Evolutionary conservation across 2,888 invertebrate genomes (phyloP).

Genomic region (Leptopilina drosophilae): DNA sequence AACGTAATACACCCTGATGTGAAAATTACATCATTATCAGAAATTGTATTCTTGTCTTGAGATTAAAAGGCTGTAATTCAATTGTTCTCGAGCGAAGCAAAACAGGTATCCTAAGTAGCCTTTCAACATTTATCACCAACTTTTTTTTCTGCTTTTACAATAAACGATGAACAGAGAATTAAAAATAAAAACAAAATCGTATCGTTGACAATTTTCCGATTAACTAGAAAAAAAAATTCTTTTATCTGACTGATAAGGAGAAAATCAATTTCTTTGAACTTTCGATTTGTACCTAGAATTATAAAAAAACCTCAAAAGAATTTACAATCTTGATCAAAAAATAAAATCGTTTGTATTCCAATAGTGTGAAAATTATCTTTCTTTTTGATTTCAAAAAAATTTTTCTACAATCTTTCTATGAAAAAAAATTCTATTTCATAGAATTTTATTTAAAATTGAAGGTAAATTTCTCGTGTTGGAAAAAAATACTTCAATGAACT

Average conservation of each 20-base stretch:
- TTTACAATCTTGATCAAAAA: background rate
- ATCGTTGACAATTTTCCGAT: background rate
- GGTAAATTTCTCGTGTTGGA: background rate
- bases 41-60: constrained; percentile 3
- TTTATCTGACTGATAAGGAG: too few species aligned
- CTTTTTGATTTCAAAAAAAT: too few species aligned
- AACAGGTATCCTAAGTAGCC: background rate
- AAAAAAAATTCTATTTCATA: background rate
- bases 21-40: constrained; percentile 25
- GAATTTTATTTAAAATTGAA: too few species aligned
- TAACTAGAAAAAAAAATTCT: too few species aligned
- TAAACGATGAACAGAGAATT: background rate
- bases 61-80: constrained; percentile 27
- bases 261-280: too few species aligned
- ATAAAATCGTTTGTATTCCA: background rate
- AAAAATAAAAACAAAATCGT: background rate
- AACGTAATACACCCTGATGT: background rate
- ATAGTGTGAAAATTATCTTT: background rate
- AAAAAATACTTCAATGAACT: too few species aligned
- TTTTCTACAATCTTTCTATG: too few species aligned
- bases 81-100: background rate
- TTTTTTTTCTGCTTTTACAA: background rate
- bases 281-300: too few species aligned
- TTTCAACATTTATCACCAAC: constrained; percentile 6
- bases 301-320: too few species aligned